phyloP scores from a whole-genome alignment of 1,140 invertebrate species.

The Eriosoma lanigerum region DNA sequence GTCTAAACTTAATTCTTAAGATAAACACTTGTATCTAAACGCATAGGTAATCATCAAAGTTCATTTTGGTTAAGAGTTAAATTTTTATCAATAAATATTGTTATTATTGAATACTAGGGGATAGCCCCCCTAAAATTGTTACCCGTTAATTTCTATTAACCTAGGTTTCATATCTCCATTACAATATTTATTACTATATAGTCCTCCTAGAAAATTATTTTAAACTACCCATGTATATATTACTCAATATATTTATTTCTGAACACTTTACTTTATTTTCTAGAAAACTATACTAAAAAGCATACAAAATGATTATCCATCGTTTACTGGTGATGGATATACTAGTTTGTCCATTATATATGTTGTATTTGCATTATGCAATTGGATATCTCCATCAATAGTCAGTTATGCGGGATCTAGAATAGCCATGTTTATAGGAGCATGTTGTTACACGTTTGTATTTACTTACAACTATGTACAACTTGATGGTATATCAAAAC shows the following conservation, averaged over 20 bases:
- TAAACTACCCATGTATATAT: too few relatives aligned
- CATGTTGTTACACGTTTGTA: constrained; percentile 70
- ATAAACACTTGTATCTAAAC: not conserved
- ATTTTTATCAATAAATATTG: not conserved
- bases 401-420: constrained; percentile 81
- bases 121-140: too few relatives aligned
- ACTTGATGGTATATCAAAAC: not conserved
- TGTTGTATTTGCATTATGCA: constrained; percentile 80
- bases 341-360: constrained; percentile 89
- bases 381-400: constrained; percentile 90
- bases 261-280: too few relatives aligned
- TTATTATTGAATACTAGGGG: not conserved
- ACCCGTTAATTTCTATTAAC: too few relatives aligned
- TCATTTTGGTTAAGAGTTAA: not conserved
- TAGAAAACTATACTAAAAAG: constrained; percentile 89
- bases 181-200: too few relatives aligned
- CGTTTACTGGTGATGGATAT: constrained; percentile 83
- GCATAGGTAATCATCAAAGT: not conserved
- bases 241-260: too few relatives aligned
- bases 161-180: too few relatives aligned
- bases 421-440: constrained; percentile 81
- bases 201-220: too few relatives aligned
- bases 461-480: not conserved
- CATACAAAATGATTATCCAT: constrained; percentile 71
- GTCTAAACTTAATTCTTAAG: not conserved